Base-by-base conservation (phyloP, 2,113 vertebrate species). In the Hiodon alosoides region DNA sequence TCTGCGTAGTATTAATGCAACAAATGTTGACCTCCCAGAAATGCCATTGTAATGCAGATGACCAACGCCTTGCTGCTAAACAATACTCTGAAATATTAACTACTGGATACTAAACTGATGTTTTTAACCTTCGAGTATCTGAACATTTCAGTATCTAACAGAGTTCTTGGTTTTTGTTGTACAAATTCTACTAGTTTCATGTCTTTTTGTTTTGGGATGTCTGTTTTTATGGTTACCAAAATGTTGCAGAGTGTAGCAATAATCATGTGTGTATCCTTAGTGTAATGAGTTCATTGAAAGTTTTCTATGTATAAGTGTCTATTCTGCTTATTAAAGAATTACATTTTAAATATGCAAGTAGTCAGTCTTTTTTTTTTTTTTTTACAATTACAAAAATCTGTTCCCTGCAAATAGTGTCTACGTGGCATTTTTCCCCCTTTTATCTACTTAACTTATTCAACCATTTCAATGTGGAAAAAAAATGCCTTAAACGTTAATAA, bases 281-380 rank as follows among this genome's bases (percentile, higher is more conserved):
- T 77, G 50, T 58, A 70, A 67, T 16, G 73, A 77, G 66, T 73
- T 73, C 79, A 68, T 76, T 77, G 10, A 60, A 57, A 6, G 51
- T 70, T 59, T 79, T 72, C 54, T 71, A 69, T 73, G 71, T 51
- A 71, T 77, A 72, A 79, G 31, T 17, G 59, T 76, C 77, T 81
- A 79, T 81, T 81, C 66, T 68, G 74, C 78, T 31, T 69, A 89
- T 77, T 87, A 87, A 89, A 89, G 65, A 81, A 51, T 79, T 79
- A 54, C 31, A 66, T 10, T 55, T 31, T 52, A 50, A 66, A 46
- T 55, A 66, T 73, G 72, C 51, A 73, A 31, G 50, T n/a, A 46
- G 51, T 52, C 31, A n/a, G 31, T 31, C 31, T 31, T 31, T 31
- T 31, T 31, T 31, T 31, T 31, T 31, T 31, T 31, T 31, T 31